Base-by-base conservation (phyloP, 1,140 invertebrate species). In the Pomacea maculata region DNA sequence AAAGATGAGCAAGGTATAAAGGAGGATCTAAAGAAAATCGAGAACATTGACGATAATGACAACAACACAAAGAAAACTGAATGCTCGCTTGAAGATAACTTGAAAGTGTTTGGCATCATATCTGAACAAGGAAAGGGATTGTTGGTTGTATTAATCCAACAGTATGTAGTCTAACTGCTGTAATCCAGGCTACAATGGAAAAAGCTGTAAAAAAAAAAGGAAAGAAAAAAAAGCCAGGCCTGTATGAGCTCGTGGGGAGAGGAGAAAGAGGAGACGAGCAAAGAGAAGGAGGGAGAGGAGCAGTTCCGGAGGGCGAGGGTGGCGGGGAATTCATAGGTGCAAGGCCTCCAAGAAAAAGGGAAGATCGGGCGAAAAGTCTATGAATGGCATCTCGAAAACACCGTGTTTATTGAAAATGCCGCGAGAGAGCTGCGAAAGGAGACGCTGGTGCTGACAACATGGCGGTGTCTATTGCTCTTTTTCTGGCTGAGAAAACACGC, bases 381-480 rank as follows among this genome's bases (percentile, higher is more conserved):
- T 25, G 67, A 70, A 70, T 70, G 67, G 67, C 67, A 70, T 70
- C 29, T 70, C 10, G 29, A 34, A 34, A 70, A 70, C 67, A 70
- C 67, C 11, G n/a, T 70, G 67, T 70, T 70, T 70, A 34, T 70
- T 70, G 67, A 70, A 70, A 70, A 34, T 70, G 29, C 67, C 21
- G 67, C 14, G 12, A 21, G n/a, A 25, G 67, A 34, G 67, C 12
- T 15, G 10, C 10, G 67, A 34, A 70, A n/a, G 29, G 29, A 70
- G 67, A 70, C n/a, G 21, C 11, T 12, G 14, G 29, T 70, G 67
- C n/a, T 70, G 67, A 70, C 21, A 70, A 70, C 67, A 70, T n/a
- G 21, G 67, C 67, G 67, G 67, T 70, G 29, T 70, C 67, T 70
- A 70, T 70, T 70, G 67, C 67, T n/a, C 67, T 70, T n/a, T 70